phyloP scores from a whole-genome alignment of 2,113 vertebrate genomes.

The Nothocercus nigrocapillus region DNA sequence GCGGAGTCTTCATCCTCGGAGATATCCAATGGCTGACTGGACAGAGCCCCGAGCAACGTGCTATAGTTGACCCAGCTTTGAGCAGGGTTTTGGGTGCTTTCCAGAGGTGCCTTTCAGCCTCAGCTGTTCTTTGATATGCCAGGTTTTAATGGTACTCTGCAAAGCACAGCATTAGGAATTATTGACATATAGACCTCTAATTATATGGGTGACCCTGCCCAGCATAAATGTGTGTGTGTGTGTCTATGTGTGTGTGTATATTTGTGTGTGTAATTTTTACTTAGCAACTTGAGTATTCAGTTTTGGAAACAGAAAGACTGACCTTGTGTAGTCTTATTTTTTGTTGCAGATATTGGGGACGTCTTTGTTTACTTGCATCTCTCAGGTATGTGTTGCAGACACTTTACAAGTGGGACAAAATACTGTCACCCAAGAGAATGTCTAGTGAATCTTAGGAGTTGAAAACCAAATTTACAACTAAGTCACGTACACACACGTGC shows the following conservation, averaged over 20 bases:
- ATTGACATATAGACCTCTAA: not conserved
- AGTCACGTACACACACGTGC: not conserved
- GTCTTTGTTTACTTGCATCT: not conserved
- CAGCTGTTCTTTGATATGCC: not conserved
- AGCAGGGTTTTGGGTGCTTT: not conserved
- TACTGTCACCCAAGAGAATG: not conserved
- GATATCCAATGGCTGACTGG: not conserved
- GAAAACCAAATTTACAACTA: not conserved
- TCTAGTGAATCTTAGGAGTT: not conserved
- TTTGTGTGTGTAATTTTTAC: not conserved
- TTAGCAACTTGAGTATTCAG: fast-evolving
- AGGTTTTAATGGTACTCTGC: not conserved
- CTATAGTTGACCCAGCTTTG: not conserved
- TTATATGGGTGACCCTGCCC: not conserved
- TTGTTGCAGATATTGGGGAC: not conserved
- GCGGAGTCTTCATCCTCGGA: not conserved
- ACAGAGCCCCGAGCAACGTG: not conserved
- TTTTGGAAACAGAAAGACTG: not conserved
- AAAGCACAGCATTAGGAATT: not conserved
- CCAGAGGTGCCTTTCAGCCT: not conserved
- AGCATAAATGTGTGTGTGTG: not conserved
- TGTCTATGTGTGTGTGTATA: not conserved
- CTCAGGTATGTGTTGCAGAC: not conserved
- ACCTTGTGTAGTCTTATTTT: not conserved
- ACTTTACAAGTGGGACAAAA: not conserved